Conservation (phyloP, 2,113 vertebrate species). For the Corythornis madagascariensis region DNA sequence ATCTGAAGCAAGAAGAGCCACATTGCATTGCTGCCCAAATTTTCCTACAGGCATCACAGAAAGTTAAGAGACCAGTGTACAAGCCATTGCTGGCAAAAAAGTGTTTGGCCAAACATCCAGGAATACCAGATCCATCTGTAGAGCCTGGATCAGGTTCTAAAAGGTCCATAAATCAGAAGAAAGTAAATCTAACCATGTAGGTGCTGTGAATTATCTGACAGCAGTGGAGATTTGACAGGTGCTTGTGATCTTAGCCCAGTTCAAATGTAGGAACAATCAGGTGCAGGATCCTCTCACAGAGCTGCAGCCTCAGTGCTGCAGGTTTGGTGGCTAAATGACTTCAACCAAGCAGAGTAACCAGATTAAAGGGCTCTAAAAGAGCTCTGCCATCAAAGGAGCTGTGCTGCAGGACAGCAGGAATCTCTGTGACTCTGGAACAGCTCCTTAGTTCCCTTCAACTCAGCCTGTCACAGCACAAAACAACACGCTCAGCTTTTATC, state of each 20-base stretch:
- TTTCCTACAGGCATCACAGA: background rate
- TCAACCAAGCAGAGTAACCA: background rate
- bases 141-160: background rate
- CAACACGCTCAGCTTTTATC: background rate
- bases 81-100: background rate
- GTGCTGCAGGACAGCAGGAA: background rate
- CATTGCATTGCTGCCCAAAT: background rate
- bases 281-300: background rate
- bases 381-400: background rate
- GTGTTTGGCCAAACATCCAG: background rate
- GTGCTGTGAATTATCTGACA: background rate
- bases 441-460: background rate
- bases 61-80: background rate
- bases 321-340: background rate
- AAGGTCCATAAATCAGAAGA: background rate
- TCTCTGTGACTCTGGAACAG: background rate
- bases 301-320: background rate
- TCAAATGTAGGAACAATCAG: background rate
- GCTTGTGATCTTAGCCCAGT: rapidly evolving
- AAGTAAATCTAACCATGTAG: background rate
- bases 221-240: background rate
- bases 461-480: background rate
- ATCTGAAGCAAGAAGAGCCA: background rate
- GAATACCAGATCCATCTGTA: background rate
- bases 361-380: background rate